Conservation (phyloP, 2,797 vertebrate species). For the Karalla daura region DNA sequence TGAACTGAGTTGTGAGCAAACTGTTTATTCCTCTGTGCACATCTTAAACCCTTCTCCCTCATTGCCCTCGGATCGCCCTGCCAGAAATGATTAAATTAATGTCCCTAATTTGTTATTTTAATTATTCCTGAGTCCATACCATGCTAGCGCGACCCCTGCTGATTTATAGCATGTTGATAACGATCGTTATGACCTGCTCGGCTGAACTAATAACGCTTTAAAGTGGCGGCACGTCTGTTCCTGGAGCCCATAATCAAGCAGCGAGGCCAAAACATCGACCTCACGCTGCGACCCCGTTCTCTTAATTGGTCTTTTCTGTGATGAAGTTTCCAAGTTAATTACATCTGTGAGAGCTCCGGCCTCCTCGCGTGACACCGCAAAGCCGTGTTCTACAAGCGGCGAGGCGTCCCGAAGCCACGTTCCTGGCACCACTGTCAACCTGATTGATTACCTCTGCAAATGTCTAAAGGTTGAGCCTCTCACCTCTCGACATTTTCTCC, state of each 20-base stretch:
- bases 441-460: constrained; percentile 79
- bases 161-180: constrained; percentile 36
- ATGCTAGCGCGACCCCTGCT: constrained; percentile 6
- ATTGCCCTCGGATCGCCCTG: constrained; percentile 5
- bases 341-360: constrained; percentile 24
- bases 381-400: constrained; percentile 36
- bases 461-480: constrained; percentile 77
- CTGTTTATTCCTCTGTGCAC: constrained; percentile 9
- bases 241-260: constrained; percentile 29
- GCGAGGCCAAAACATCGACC: constrained; percentile 17
- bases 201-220: constrained; percentile 36
- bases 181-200: constrained; percentile 23
- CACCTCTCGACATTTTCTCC: constrained; percentile 75
- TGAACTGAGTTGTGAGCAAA: too few species aligned
- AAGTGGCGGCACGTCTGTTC: constrained; percentile 19
- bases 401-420: constrained; percentile 19
- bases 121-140: constrained; percentile 12
- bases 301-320: constrained; percentile 59
- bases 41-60: neutral
- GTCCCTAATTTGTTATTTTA: constrained; percentile 20
- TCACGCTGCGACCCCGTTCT: constrained; percentile 27
- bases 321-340: constrained; percentile 62
- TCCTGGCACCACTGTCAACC: constrained; percentile 53
- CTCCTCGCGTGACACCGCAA: constrained; percentile 7
- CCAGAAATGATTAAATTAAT: constrained; percentile 4